Conservation (phyloP, 2,797 vertebrate genomes). For the Rhynchonycteris naso region DNA sequence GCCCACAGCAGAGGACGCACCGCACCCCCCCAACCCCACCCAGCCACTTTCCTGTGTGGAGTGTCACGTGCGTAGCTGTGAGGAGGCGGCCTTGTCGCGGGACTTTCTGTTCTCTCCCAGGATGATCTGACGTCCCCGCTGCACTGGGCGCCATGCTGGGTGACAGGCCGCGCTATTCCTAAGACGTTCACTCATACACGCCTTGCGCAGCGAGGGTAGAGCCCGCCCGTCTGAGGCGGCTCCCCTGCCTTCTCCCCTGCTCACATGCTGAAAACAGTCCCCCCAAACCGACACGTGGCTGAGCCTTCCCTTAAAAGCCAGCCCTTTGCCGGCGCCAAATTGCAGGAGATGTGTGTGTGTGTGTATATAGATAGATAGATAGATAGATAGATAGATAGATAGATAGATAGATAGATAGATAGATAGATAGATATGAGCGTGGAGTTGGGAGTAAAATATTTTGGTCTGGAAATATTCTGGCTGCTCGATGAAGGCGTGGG, state of each 20-base stretch:
- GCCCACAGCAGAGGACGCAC: rapidly evolving
- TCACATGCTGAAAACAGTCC: background rate
- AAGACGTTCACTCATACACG: conserved; percentile 52
- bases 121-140: background rate
- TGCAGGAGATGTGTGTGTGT: no score
- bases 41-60: background rate
- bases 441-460: background rate
- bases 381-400: background rate
- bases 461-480: background rate
- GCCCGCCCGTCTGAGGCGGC: background rate
- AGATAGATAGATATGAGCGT: background rate
- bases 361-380: background rate
- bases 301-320: background rate
- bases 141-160: background rate
- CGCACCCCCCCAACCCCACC: background rate
- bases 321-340: background rate
- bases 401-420: no score
- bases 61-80: background rate
- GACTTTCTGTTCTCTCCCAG: background rate
- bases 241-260: background rate
- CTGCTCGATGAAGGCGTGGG: background rate
- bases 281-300: background rate
- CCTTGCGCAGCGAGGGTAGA: background rate
- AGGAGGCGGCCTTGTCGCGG: background rate
- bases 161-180: conserved; percentile 16